Evolutionary conservation across 1,140 invertebrate genomes (phyloP), one percentile per base, ranked within the genome.

Genomic region (Pseudachorutes palmiensis): DNA sequence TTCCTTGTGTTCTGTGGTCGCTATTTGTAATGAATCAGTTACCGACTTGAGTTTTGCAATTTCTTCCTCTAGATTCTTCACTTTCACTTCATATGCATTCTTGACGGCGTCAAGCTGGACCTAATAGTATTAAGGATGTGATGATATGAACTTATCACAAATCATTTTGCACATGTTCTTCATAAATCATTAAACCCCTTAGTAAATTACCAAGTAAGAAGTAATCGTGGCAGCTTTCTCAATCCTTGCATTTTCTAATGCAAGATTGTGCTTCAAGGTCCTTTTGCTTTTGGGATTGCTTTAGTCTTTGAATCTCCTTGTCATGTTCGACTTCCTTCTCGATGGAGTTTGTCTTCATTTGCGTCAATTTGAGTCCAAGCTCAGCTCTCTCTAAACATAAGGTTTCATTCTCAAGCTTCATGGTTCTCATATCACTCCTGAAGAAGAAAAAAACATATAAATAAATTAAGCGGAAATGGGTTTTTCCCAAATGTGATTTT

Each of bases 321-420:
- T 64, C 68, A 9, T 70, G 33, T 0, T 26, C 30, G 2, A 74
- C 45, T 32, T 74, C 72, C 51, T 67, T 71, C 59, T 74, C 68
- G 3, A 71, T 33, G 29, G 30, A 32, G 12, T 68, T 63, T 29
- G 69, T 66, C 58, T 74, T 74, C 1, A 45, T 14, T 59, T 71
- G 65, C 24, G 69, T 69, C 2, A 71, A n/a, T 49, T 69, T 67
- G 12, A 74, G n/a, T 22, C 41, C 31, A 32, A 71, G 31, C n/a
- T 74, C 72, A 0, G 66, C n/a, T 58, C 64, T 69, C 36, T 74
- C 72, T n/a, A 68, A 45, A 3, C 41, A 24, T 16, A 74, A 29
- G 65, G 69, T 71, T 61, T 74, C 72, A 45, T 74, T 74, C 58
- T 74, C 72, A 2, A 74, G 2, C 48, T 67, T 66, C 29, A 71